Percentiles rank a stretch among this genome's conserved stretches.
phyloP scores from a whole-genome alignment of 2,797 vertebrate species.

The Neopelma chrysocephalum region DNA sequence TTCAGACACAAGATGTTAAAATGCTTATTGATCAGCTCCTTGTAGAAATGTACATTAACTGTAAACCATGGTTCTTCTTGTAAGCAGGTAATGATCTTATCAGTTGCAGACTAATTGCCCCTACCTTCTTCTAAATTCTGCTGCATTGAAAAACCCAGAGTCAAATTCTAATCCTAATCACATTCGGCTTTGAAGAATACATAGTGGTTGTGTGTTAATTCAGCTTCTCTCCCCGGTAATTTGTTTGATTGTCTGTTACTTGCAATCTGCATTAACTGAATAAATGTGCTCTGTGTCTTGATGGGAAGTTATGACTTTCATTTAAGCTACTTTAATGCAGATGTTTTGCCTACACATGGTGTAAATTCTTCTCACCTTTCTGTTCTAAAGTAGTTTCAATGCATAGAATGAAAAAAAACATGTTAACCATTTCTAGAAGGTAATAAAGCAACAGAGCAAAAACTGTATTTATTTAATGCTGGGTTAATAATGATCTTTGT shows the following conservation, averaged over 20 bases:
- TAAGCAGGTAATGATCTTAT: conserved; percentile 61
- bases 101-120: conserved; percentile 53
- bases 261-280: conserved; percentile 1
- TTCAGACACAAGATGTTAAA: conserved; percentile 33
- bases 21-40: conserved; percentile 57
- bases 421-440: background rate
- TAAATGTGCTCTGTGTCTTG: background rate
- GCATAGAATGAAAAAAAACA: background rate
- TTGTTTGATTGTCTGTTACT: conserved; percentile 38
- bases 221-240: conserved; percentile 4
- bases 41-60: conserved; percentile 29
- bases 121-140: conserved; percentile 19
- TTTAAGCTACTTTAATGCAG: background rate
- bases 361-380: background rate
- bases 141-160: conserved; percentile 11
- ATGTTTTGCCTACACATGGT: background rate
- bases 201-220: conserved; percentile 42
- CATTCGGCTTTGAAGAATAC: conserved; percentile 54
- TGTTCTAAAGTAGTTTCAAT: background rate
- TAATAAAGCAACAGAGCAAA: background rate
- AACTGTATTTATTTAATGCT: background rate
- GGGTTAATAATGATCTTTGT: background rate
- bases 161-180: conserved; percentile 47
- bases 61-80: conserved; percentile 19
- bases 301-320: background rate